Conservation (phyloP, 2,797 vertebrate species). For the Amblyopsis hoosieri region DNA sequence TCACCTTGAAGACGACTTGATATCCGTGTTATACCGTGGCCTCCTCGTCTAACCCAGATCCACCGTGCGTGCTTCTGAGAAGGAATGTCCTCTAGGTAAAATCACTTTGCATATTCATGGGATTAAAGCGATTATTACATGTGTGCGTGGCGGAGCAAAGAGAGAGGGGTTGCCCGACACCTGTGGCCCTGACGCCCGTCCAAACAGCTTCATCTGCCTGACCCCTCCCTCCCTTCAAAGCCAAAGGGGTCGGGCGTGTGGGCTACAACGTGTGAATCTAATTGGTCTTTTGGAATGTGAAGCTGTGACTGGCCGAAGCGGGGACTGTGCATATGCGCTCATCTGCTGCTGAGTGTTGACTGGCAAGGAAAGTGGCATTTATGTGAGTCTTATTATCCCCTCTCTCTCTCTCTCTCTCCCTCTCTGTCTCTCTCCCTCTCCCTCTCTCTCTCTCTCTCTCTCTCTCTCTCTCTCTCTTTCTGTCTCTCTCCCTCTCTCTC, state of each 20-base stretch:
- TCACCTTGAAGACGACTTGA: not conserved
- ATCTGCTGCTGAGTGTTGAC: conserved; percentile 7
- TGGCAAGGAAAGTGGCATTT: conserved; percentile 16
- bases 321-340: not conserved
- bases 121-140: not conserved
- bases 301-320: conserved; percentile 6
- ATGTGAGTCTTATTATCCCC: conserved; percentile 32
- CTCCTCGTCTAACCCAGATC: not conserved
- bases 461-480: not conserved
- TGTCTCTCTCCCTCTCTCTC: not conserved
- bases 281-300: conserved; percentile 43
- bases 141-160: conserved; percentile 2
- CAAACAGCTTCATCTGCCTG: conserved; percentile 23
- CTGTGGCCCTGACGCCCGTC: conserved; percentile 22
- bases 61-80: not conserved
- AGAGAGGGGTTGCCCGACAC: conserved; percentile 14
- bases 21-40: too few relatives aligned
- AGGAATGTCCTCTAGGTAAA: too few relatives aligned
- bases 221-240: not conserved
- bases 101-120: too few relatives aligned
- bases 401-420: conserved; percentile 1
- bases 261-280: conserved; percentile 26
- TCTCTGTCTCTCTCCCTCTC: not conserved
- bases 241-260: conserved; percentile 9
- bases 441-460: not conserved